Evolutionary conservation across 2,113 vertebrate species (phyloP), one percentile per base, ranked within the genome.

Genomic region (Otus sunia): DNA sequence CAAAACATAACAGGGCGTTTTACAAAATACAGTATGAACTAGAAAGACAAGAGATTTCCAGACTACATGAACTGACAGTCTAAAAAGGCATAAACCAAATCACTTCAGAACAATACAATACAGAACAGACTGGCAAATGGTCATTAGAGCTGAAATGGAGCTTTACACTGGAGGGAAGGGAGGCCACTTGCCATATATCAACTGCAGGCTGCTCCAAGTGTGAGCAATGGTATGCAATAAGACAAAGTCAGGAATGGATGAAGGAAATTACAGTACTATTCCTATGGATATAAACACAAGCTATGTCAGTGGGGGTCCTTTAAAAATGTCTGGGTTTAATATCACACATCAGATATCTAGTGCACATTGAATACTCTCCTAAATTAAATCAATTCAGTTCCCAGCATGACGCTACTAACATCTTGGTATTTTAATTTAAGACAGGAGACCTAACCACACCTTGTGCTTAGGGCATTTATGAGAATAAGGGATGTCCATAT

Each of bases 351-450:
- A 36, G 94, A 64, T 94, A 95, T 73, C 81, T 67, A 91, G 49
- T 90, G 82, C 86, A 89, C 84, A 92, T 76, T 92, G 92, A 96
- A 93, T 62, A 92, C 72, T 93, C 36, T 81, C 75, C 55, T 83
- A 96, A 95, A 96, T 96, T 91, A 96, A 97, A 96, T 73, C 14
- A 71, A 93, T 97, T 95, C 34, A 32, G 36, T 86, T 97, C 82
- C 78, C 89, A 97, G 88, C 75, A 95, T 94, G 80, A 73, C 18
- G 8, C 41, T 92, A 64, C 67, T 60, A 86, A 86, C 20, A 69
- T 79, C 73, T 79, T 83, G 71, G 66, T 93, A 91, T 90, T 75
- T 96, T 86, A 96, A 96, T 91, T 71, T 94, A 89, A 88, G 14
- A 88, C 29, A 58, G 55, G 30, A 92, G n/a, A 59, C 15, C 50